phyloP scores from a whole-genome alignment of 1,140 invertebrate genomes.

The Triops longicaudatus region DNA sequence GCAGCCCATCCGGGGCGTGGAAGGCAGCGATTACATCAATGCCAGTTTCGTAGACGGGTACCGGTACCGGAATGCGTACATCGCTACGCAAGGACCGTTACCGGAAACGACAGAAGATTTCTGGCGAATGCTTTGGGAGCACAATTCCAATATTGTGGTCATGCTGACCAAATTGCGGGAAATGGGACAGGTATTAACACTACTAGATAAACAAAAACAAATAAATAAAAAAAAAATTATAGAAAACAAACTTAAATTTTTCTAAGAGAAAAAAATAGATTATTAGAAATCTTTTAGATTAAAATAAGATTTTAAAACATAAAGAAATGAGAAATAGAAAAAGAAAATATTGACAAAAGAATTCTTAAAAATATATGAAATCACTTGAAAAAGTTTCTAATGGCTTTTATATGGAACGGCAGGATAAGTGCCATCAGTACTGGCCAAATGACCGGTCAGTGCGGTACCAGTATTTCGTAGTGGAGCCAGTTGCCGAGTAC shows the following conservation, averaged over 20 bases:
- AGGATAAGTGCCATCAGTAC: conserved; percentile 96
- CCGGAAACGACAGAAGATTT: conserved; percentile 95
- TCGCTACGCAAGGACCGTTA: conserved; percentile 95
- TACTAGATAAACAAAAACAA: too few species aligned
- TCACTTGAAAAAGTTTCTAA: too few species aligned
- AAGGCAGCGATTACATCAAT: conserved; percentile 97
- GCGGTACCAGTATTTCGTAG: conserved; percentile 92
- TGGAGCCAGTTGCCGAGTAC: conserved; percentile 98
- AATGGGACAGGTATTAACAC: conserved; percentile 28
- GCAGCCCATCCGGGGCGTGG: conserved; percentile 77
- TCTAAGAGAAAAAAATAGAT: conserved; percentile 8
- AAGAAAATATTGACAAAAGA: too few species aligned
- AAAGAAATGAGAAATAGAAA: too few species aligned
- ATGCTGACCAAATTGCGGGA: conserved; percentile 84
- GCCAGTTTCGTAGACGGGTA: conserved; percentile 96
- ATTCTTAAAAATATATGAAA: too few species aligned
- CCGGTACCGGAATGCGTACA: conserved; percentile 84
- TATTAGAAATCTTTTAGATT: too few species aligned
- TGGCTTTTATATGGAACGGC: too few species aligned
- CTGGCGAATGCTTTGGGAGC: conserved; percentile 99
- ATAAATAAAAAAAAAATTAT: too few species aligned
- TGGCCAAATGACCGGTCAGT: conserved; percentile 96
- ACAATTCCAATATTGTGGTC: conserved; percentile 98
- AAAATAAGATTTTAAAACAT: too few species aligned
- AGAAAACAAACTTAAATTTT: too few species aligned